Evolutionary conservation across 2,113 vertebrate species (phyloP), one percentile per base, ranked within the genome.

Genomic region (Pteruthius melanotis): DNA sequence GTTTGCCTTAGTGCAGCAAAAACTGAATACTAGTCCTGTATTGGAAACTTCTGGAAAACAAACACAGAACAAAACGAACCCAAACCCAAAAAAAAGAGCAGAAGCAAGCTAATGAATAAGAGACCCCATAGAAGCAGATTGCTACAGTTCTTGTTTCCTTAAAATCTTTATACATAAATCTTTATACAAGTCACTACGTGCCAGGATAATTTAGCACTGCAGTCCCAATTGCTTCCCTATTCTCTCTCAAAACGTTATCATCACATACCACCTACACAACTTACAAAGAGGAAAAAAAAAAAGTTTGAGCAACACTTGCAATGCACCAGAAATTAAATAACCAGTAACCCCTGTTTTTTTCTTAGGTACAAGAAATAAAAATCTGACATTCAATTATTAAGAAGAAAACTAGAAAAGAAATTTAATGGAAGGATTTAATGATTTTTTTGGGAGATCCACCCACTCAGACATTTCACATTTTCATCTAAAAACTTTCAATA

Each of bases 171-270:
- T 20, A 74, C 1, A 1, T 54, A 69, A 65, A 66, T 77, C 95
- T 88, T 83, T 31, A 39, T 71, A 56, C 89, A 96, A 95, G 94
- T 82, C 87, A 68, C 87, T 87, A 79, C 11, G 0, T 94, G 95
- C 83, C 87, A 84, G 70, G 91, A 84, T 82, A 94, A 92, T 92
- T 95, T 71, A 82, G 57, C 69, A 68, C 53, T 50, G 60, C 91
- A 94, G 61, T 53, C 87, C 87, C 37, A 83, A 76, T 64, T 71
- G 74, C 89, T 89, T 94, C 83, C 44, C 89, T 95, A 28, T 87
- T 94, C 89, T 94, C 83, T 79, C 83, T 91, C 77, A 81, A 89
- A 95, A 95, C 0, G 13, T 81, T 96, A 95, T 94, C 87, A 97
- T 68, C 83, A 78, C 94, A 84, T 53, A 63, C 83, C 91, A 94